Base-by-base conservation (phyloP, 2,888 invertebrate species). In the Diarsia mendica region DNA sequence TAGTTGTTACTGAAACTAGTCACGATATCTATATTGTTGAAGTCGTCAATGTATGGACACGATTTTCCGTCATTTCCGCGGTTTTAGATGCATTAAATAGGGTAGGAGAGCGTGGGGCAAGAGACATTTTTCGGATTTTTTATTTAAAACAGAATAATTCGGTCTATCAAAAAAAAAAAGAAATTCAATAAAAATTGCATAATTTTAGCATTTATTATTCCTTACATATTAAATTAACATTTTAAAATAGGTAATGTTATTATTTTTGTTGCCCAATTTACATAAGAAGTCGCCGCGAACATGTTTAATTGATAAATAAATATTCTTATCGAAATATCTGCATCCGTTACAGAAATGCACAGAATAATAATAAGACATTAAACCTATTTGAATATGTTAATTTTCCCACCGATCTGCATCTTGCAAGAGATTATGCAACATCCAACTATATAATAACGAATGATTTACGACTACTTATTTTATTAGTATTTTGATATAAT, bases 11-110 rank as follows among this genome's bases (percentile, higher is more conserved):
- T 65, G 20, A 10, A 49, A 44, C 44, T 49, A 11, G 72, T 61
- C 79, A 83, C 66, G 83, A 81, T 67, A 75, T 28, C 67, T 68
- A 68, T 75, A 33, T 49, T 44, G 18, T 39, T n/a, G 4, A n/a
- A 3, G 15, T 39, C 23, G 48, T 48, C 9, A 48, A 66, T n/a
- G 20, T 44, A 48, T 76, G 23, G 46, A 48, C n/a, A 3, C 20
- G 28, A 49, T 77, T 75, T 75, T 49, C 18, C 20, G 55, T 28
- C 28, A 66, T 48, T 66, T 48, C 20, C 61, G 60, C 60, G 11
- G 9, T 44, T 28, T n/a, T 4, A 33, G 15, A 53, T 33, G 46
- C n/a, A 39, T 23, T 15, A 49, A 68, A 39, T 39, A 39, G 18
- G 67, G 15, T n/a, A 67, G 10, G 39, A 39, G 8, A 39, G 8